phyloP scores from a whole-genome alignment of 2,113 vertebrate species.

The Sinosuthora webbiana region DNA sequence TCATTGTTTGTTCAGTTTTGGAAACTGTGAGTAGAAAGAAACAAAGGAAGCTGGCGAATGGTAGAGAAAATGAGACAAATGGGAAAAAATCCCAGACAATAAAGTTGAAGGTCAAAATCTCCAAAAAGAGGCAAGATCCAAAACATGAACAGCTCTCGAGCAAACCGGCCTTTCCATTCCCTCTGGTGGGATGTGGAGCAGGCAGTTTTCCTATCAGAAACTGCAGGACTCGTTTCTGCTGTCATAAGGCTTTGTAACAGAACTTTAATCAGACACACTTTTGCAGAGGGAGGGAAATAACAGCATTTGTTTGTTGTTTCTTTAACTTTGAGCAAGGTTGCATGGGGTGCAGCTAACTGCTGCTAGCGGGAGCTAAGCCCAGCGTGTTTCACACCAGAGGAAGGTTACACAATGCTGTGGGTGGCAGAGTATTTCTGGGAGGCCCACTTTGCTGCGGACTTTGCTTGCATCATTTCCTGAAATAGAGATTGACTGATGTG shows the following conservation, averaged over 20 bases:
- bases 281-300: neutral
- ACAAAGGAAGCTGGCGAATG: neutral
- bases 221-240: neutral
- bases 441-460: neutral
- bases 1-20: neutral
- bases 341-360: neutral
- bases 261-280: neutral
- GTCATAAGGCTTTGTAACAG: neutral
- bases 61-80: neutral
- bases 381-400: neutral
- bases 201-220: neutral
- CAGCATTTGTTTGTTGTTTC: neutral
- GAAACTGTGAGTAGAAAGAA: neutral
- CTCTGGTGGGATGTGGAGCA: neutral
- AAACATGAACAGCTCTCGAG: neutral
- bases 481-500: conserved; percentile 2
- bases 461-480: conserved; percentile 46
- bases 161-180: neutral
- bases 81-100: neutral
- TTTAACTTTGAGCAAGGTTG: neutral
- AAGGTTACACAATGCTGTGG: conserved; percentile 40
- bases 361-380: neutral
- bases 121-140: neutral
- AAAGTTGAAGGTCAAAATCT: neutral
- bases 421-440: conserved; percentile 12